These are phyloP conservation scores for Pissodes strobi DNA, from an alignment of 1,140 invertebrate genomes.

Conservation along the genomic window DNA sequence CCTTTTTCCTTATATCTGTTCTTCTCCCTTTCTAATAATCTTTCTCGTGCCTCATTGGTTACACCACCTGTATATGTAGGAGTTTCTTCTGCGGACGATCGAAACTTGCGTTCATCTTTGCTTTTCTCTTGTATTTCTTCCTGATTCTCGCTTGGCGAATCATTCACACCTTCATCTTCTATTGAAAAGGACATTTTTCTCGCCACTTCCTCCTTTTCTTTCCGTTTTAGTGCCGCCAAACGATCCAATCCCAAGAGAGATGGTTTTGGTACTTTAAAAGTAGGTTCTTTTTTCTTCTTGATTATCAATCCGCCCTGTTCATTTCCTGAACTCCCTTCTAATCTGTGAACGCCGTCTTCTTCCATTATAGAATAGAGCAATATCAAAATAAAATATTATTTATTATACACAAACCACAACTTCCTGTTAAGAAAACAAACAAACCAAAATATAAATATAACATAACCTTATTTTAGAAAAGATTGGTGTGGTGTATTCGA, in stretches of 20 bases:
- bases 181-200: conserved; percentile 69
- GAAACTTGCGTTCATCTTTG: conserved; percentile 70
- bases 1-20: conserved; percentile 56
- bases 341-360: conserved; percentile 67
- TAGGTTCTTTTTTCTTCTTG: conserved; percentile 76
- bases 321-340: conserved; percentile 77
- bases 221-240: conserved; percentile 75
- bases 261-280: conserved; percentile 78
- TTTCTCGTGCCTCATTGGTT: conserved; percentile 74
- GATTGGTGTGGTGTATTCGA: too few species aligned
- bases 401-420: too few species aligned
- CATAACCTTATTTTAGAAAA: too few species aligned
- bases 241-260: conserved; percentile 88
- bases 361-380: too few species aligned
- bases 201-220: conserved; percentile 65
- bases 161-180: conserved; percentile 62
- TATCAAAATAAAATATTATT: too few species aligned
- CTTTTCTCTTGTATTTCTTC: conserved; percentile 49
- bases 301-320: conserved; percentile 82
- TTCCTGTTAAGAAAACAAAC: too few species aligned
- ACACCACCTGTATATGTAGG: conserved; percentile 93
- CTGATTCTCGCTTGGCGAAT: conserved; percentile 46
- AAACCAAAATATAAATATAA: too few species aligned
- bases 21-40: conserved; percentile 68
- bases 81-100: conserved; percentile 81